Base-by-base conservation (phyloP, 2,888 invertebrate genomes). In the Apamea epomidion region DNA sequence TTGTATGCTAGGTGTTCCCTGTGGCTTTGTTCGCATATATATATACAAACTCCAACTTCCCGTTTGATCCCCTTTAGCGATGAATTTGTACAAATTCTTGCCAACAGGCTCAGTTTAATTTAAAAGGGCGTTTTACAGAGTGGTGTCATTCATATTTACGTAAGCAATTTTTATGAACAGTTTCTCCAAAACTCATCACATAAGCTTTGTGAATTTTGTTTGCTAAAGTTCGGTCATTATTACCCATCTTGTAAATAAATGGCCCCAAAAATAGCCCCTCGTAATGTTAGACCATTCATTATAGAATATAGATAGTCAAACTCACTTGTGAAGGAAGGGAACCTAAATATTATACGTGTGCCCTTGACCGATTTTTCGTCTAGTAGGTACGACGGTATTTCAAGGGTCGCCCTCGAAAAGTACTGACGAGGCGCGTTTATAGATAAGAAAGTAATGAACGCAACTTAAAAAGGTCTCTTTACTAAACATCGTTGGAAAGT, bases 301-400 rank as follows among this genome's bases (percentile, higher is more conserved):
- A 72, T n/a, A 72, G 71, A 80, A 54, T 62, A 83, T 68, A 83
- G 58, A 67, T 45, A 83, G 54, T 78, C 62, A 71, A 83, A 67
- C n/a, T 82, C 58, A 62, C 58, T 81, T 67, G 54, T 73, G 16
- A 74, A 67, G 73, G 68, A 83, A 74, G 32, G 29, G 37, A 80
- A 64, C 84, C 72, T 70, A 58, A 73, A 75, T 78, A 86, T 76
- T 76, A 78, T 75, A 83, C 83, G 45, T 42, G 29, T 83, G 76
- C 51, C 85, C 85, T 85, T 85, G 85, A 74, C 85, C 85, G 85
- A 87, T 67, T 72, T 87, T 80, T 80, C 84, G 67, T 74, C 42
- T 71, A 76, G 73, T 71, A 72, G 74, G 83, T 82, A 72, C 45
- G 68, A 69, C 48, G 76, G 74, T 69, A 78, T 87, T 87, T 68